Evolutionary conservation across 2,113 vertebrate species (phyloP).

Genomic region (Callorhinus ursinus): DNA sequence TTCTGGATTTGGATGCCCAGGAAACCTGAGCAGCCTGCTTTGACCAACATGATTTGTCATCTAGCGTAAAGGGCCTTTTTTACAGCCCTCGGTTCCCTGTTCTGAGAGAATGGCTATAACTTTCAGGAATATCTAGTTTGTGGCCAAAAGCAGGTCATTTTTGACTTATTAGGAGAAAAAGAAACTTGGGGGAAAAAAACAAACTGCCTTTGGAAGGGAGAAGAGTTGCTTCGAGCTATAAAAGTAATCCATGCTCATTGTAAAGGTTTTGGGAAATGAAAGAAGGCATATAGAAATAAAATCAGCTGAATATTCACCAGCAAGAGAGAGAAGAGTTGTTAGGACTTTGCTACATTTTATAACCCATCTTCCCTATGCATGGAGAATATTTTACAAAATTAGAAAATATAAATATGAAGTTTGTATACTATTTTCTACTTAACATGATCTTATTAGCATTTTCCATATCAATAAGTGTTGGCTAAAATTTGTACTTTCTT

Average conservation of each 20-base stretch:
- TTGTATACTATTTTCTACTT: not conserved
- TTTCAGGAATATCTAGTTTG: not conserved
- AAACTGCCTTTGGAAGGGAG: not conserved
- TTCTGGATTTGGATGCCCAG: not conserved
- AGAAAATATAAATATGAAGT: not conserved
- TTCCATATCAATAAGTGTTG: not conserved
- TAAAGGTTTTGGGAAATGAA: not conserved
- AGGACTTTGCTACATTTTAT: not conserved
- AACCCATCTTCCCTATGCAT: not conserved
- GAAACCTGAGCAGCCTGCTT: not conserved
- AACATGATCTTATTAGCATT: not conserved
- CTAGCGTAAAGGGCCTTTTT: not conserved
- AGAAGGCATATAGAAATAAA: not conserved
- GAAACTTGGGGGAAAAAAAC: not conserved
- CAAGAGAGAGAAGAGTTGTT: not conserved
- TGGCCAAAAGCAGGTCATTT: not conserved
- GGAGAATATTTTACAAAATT: conserved; percentile 26
- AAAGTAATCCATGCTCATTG: not conserved
- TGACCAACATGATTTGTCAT: not conserved
- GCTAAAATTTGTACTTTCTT: not conserved
- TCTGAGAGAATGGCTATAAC: not conserved
- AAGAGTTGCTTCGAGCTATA: not conserved
- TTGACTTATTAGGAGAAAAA: not conserved
- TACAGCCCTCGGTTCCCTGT: not conserved
- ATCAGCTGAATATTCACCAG: not conserved